These are phyloP conservation scores for Bhutanitis thaidina DNA, from an alignment of 2,888 invertebrate species.

Conservation along the genomic window DNA sequence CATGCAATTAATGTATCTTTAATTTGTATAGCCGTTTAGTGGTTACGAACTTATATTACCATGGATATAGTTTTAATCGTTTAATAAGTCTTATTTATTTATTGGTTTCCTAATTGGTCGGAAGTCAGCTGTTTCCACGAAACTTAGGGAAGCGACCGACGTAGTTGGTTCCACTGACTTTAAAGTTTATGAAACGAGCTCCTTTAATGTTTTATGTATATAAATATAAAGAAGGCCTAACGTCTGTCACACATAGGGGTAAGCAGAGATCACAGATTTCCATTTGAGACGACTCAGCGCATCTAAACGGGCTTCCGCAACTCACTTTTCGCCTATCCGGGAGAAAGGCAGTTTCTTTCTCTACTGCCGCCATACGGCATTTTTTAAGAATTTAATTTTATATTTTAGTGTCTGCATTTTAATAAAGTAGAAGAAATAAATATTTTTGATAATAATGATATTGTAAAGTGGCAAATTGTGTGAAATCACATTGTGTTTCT, in stretches of 20 bases:
- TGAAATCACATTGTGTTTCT: not conserved
- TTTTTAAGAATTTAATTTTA: no score
- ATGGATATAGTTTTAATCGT: no score
- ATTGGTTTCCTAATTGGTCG: conserved; percentile 5
- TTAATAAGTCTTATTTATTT: no score
- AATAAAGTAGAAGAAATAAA: not conserved
- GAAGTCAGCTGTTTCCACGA: conserved; percentile 10
- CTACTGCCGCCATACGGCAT: no score
- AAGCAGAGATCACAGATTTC: no score
- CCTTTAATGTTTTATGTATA: not conserved
- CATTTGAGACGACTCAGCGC: no score
- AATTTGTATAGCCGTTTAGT: no score
- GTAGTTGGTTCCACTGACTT: not conserved
- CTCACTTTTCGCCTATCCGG: no score
- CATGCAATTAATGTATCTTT: no score
- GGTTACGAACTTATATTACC: no score
- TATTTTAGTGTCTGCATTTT: not conserved
- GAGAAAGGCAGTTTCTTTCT: no score
- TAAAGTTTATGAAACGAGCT: not conserved
- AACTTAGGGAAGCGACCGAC: conserved; percentile 4
- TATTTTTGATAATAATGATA: not conserved
- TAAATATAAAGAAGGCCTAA: not conserved
- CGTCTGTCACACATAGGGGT: not conserved
- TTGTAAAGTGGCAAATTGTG: not conserved
- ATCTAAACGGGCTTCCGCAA: no score